These are phyloP conservation scores for Machaerirhynchus nigripectus DNA, from an alignment of 2,113 vertebrate species.

Conservation along the genomic window DNA sequence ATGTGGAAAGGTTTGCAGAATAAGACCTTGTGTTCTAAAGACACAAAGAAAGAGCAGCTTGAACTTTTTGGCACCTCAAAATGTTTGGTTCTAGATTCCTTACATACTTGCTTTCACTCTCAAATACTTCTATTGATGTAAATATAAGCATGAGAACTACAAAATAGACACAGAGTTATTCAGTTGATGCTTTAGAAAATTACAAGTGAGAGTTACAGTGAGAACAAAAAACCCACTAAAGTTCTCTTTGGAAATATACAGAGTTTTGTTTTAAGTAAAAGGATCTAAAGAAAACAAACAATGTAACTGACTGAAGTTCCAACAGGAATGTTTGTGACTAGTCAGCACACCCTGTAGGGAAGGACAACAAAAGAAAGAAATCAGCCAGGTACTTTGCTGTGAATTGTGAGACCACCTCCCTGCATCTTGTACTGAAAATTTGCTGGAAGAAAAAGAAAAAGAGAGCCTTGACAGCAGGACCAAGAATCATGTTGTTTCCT, in stretches of 20 bases:
- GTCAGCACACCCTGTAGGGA: background rate
- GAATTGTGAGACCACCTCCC: background rate
- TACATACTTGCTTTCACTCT: background rate
- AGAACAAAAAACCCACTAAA: background rate
- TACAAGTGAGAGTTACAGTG: background rate
- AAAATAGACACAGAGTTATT: background rate
- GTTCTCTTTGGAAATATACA: background rate
- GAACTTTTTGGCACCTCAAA: background rate
- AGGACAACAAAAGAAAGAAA: background rate
- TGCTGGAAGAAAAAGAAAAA: background rate
- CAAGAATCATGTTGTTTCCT: background rate
- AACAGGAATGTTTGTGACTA: background rate
- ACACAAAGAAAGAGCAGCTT: background rate
- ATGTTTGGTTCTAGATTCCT: background rate
- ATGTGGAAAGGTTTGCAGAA: background rate
- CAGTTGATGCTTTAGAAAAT: background rate
- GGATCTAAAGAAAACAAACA: background rate
- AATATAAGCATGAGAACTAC: background rate
- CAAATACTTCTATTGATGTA: background rate
- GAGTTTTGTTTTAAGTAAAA: background rate
- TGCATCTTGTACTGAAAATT: background rate
- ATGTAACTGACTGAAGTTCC: background rate
- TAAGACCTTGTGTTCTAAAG: background rate
- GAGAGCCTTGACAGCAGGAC: background rate
- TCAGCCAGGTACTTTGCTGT: background rate